Base-by-base conservation (phyloP, 2,113 vertebrate species). In the Phaethon lepturus region DNA sequence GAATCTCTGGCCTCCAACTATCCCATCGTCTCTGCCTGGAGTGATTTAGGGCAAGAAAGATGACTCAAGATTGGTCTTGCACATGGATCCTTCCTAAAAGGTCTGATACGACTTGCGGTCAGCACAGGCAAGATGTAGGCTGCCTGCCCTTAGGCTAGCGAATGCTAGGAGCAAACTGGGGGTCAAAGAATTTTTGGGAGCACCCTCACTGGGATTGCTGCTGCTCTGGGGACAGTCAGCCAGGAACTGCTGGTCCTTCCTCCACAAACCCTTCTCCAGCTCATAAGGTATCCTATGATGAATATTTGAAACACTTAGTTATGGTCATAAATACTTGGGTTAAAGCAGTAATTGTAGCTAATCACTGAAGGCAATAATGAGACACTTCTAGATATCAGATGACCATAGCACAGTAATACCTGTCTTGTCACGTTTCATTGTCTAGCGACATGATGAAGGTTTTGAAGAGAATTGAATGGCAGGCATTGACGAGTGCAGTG, bases 401-500 rank as follows among this genome's bases (percentile, higher is more conserved):
- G 96, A 86, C 91, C 92, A 94, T 95, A 96, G 71, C 81, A 53
- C 63, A 91, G 81, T 69, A 93, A 83, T 90, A 94, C 79, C 88
- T 90, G 79, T 81, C 95, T 92, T 89, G 74, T 95, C 91, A 96
- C 4, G 71, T 97, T 96, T 98, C 95, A 95, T 96, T 94, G 88
- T 95, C 76, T 94, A 63, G 83, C 9, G 44, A 95, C 69, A 89
- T 49, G 74, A 69, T 86, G 96, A 78, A 91, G 91, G 94, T 96
- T 96, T 94, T 88, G 47, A 90, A 95, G 94, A 90, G 92, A 94
- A 95, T 89, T 96, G 93, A 95, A 95, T 91, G 96, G 88, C 93
- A 97, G 90, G 88, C 73, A 71, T 77, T 96, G 81, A 63, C 0
- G 2, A 88, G 79, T 16, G 76, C 86, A 80, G 72, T 16, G 40